Evolutionary conservation across 2,797 vertebrate genomes (phyloP).

Genomic region (Cryptoprocta ferox): DNA sequence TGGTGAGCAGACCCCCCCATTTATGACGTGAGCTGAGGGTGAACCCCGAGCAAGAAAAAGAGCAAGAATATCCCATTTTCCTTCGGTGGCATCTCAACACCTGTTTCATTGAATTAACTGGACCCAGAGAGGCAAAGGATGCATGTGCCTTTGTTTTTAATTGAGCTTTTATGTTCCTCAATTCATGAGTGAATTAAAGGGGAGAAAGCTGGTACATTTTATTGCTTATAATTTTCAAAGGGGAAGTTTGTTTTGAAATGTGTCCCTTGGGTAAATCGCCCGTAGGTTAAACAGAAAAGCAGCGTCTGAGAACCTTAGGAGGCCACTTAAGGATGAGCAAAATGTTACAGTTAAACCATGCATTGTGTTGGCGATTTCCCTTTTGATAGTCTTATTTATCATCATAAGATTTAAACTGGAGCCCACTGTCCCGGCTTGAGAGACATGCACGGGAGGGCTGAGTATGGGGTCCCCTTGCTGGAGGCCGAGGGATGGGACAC

Average conservation of each 20-base stretch:
- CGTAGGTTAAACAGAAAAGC: not conserved
- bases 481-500: not conserved
- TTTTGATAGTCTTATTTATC: not conserved
- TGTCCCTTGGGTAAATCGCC: not conserved
- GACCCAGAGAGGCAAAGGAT: not conserved
- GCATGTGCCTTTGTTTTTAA: not conserved
- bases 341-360: not conserved
- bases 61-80: not conserved
- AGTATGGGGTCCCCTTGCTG: rapidly evolving
- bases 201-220: not conserved
- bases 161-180: not conserved
- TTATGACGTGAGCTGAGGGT: not conserved
- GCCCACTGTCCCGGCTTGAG: rapidly evolving
- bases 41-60: not conserved
- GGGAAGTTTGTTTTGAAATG: not conserved
- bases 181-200: not conserved
- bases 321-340: not conserved
- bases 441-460: rapidly evolving
- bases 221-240: not conserved
- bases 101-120: not conserved
- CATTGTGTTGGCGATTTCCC: rapidly evolving
- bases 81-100: rapidly evolving
- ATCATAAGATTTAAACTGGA: rapidly evolving
- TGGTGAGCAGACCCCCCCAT: rapidly evolving
- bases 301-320: not conserved